Conservation (phyloP, 92 coral and sea anemone genomes). For the Epizoanthus scotinus region DNA sequence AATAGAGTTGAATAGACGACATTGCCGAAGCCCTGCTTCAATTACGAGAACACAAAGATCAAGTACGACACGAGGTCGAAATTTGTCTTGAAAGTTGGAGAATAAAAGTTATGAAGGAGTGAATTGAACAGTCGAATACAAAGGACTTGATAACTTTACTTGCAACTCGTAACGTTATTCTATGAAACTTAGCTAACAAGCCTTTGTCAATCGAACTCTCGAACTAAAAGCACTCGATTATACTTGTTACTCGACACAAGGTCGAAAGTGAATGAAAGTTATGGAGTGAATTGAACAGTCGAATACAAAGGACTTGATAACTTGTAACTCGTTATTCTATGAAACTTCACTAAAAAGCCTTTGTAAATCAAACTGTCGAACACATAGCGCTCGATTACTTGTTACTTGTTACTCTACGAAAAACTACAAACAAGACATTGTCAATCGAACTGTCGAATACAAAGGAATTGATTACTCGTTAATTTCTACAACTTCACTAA, state of each 20-base stretch:
- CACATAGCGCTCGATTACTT: background rate
- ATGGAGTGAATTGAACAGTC: conserved; percentile 2
- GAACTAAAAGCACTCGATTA: background rate
- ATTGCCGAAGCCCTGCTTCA: conserved; percentile 20
- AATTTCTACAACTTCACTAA: too few relatives aligned
- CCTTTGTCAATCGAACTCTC: conserved; percentile 1
- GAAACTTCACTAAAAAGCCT: background rate
- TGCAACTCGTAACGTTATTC: background rate
- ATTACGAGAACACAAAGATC: conserved; percentile 1
- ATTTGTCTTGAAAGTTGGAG: conserved; percentile 18
- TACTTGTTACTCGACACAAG: conserved; percentile 14
- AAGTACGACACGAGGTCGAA: conserved; percentile 21
- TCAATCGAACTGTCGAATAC: background rate
- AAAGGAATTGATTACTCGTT: background rate
- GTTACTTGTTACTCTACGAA: background rate
- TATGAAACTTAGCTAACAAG: background rate
- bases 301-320: conserved; percentile 4
- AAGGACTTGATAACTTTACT: conserved; percentile 5
- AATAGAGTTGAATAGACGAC: conserved; percentile 34
- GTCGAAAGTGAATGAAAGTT: background rate
- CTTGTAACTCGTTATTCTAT: background rate
- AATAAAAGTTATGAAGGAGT: background rate
- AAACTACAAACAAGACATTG: background rate
- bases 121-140: conserved; percentile 3
- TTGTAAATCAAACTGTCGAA: background rate